Base-by-base conservation (phyloP, 2,797 vertebrate species). In the Squalus acanthias region DNA sequence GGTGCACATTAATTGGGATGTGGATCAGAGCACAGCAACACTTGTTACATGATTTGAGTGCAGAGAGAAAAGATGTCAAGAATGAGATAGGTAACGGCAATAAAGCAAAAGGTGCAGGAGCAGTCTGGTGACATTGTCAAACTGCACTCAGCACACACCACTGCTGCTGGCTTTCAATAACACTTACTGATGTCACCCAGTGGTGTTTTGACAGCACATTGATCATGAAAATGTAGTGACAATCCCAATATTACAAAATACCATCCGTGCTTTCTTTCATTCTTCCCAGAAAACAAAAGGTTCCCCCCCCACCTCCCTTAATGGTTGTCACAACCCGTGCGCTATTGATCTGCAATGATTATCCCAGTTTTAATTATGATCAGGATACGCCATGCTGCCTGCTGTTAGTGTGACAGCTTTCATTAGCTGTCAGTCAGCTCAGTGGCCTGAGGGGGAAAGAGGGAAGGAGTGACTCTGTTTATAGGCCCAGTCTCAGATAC, bases 381-480 rank as follows among this genome's bases (percentile, higher is more conserved):
- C 29, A 95, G 70, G 72, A 76, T 7, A 60, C 17, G 26, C 50
- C 70, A 57, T 53, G 50, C 46, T 74, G 53, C 70, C 70, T 76
- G 94, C 94, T 57, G 29, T 95, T 76, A 76, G 69, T 60, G 46
- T 53, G 94, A 95, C 94, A 95, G 94, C 70, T 74, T 95, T 95
- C 15, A 60, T 74, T 95, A 95, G 72, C 50, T 95, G 50, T 95
- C 94, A 57, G 69, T 95, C 50, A 95, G 70, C 50, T 13, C 24
- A 20, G 70, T 95, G 70, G 53, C 70, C 72, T 72, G 94, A 76
- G 46, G 94, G 39, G 69, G 12, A 33, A 76, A 76, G 94, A 57
- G 26, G 53, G 50, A 24, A 70, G 93, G 33, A 57, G 6, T 95
- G 94, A 57, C 69, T 95, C 69, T 74, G 94, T 95, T 95, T 95